Evolutionary conservation across 2,113 vertebrate genomes (phyloP).

Genomic region (Bos indicus): DNA sequence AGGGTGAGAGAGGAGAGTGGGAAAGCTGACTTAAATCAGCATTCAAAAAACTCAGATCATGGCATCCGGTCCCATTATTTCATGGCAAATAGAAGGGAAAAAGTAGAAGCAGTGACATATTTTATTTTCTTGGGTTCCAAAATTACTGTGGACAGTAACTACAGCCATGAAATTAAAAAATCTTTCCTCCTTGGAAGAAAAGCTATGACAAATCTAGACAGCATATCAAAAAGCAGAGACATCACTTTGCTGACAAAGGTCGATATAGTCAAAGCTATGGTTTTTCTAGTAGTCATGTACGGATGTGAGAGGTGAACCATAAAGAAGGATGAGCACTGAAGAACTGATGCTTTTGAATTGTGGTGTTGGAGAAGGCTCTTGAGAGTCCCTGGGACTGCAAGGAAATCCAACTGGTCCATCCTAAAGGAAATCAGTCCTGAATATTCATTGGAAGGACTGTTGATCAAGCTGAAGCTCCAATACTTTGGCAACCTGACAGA

Average conservation of each 20-base stretch:
- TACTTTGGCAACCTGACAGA: not conserved
- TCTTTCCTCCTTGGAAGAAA: not conserved
- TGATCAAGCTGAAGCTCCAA: not conserved
- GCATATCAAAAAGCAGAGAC: not conserved
- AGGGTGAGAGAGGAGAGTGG: not conserved
- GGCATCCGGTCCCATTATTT: not conserved
- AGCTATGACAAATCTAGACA: not conserved
- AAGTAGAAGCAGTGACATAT: not conserved
- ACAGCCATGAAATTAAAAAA: not conserved
- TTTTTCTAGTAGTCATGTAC: not conserved
- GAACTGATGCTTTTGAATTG: not conserved
- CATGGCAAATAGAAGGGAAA: not conserved
- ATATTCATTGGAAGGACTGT: not conserved
- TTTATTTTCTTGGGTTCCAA: not conserved
- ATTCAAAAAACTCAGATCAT: not conserved
- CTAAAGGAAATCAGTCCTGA: not conserved
- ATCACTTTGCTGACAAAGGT: not conserved
- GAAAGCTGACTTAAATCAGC: not conserved
- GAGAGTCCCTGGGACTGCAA: not conserved
- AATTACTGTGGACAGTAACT: not conserved
- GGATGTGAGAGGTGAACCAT: not conserved
- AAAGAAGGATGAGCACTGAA: not conserved
- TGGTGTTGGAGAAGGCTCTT: not conserved
- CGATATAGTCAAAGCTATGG: not conserved
- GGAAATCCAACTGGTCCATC: fast-evolving